Base-by-base conservation (phyloP, 2,797 vertebrate species). In the Orientallactaga sibirica region DNA sequence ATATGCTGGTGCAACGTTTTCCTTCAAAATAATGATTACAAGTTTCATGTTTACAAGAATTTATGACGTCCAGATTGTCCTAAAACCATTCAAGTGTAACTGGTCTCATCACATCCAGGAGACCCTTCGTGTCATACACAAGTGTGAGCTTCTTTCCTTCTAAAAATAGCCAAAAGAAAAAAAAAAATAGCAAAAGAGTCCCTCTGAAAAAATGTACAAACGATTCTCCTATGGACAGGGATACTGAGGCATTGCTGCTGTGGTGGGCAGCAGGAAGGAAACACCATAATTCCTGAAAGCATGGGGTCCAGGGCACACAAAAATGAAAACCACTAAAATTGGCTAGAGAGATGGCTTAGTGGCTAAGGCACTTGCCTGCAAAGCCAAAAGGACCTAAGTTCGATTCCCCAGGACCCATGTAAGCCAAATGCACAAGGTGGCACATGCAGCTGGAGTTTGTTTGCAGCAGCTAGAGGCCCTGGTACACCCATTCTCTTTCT, bases 1-100 rank as follows among this genome's bases (percentile, higher is more conserved):
- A 91, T 91, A n/a, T 91, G 70, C 86, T 88, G 85, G 52, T 80
- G 2, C 27, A 88, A 95, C 19, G 86, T 85, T 83, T 92, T 58
- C 64, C 70, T 95, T 66, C 88, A 85, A 93, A 93, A 91, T 11
- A 88, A 92, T 90, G 83, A 94, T 92, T 91, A 91, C 16, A 1
- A 74, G 75, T 68, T 82, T 64, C 78, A 82, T 92, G 29, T 79
- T 94, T 90, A 86, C 16, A 90, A 91, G 77, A 62, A 95, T 3
- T 70, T 37, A 87, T 86, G 68, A 55, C 68, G 95, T 74, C 27
- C 33, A 37, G 37, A 27, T 94, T 94, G 75, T 68, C 67, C 62
- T 78, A 71, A 82, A 93, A 84, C 91, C 86, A 90, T 71, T 89
- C 86, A 22, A 29, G 6, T 83, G 81, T 33, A 92, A 82, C 94